phyloP scores from a whole-genome alignment of 1,140 invertebrate species.

The Acromyrmex charruanus region DNA sequence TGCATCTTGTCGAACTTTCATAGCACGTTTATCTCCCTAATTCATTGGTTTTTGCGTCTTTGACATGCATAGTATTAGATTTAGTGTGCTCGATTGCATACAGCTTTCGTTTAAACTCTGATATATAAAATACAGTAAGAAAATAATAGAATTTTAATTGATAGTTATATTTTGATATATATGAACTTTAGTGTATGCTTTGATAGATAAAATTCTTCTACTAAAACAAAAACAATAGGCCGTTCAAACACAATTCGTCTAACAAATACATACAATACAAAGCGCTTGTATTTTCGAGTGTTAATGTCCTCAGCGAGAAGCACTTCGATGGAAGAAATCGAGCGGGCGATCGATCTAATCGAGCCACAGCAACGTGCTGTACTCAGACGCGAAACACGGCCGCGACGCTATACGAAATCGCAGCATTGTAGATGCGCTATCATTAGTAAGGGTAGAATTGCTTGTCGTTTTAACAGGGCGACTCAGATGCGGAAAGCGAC shows the following conservation, averaged over 20 bases:
- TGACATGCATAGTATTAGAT: constrained; percentile 75
- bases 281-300: background rate
- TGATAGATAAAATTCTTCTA: background rate
- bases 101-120: constrained; percentile 48
- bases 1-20: constrained; percentile 68
- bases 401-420: constrained; percentile 49
- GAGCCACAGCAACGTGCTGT: background rate
- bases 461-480: constrained; percentile 85
- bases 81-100: constrained; percentile 53
- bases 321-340: constrained; percentile 17
- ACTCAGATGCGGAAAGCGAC: constrained; percentile 86
- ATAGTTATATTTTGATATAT: background rate
- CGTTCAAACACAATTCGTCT: background rate
- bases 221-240: background rate
- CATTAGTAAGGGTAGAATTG: constrained; percentile 84
- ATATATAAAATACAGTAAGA: background rate
- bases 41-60: constrained; percentile 48
- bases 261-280: background rate
- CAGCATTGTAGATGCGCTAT: constrained; percentile 24
- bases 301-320: background rate
- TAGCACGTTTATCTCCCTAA: constrained; percentile 71
- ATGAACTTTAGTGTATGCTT: background rate
- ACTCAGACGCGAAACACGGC: constrained; percentile 13
- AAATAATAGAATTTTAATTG: background rate
- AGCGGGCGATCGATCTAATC: constrained; percentile 23